Conservation (phyloP, 2,113 vertebrate genomes). For the Esox niger region DNA sequence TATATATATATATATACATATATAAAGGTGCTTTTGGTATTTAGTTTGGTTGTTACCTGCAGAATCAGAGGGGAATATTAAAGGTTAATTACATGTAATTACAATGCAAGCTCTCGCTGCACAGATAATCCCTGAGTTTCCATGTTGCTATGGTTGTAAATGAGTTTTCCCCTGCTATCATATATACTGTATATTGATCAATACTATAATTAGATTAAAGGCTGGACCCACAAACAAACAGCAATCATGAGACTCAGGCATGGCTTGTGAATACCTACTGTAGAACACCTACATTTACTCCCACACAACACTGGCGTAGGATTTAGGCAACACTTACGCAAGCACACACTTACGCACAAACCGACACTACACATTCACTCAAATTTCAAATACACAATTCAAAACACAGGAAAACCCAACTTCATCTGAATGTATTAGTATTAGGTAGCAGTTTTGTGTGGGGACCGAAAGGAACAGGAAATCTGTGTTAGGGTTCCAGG, state of each 20-base stretch:
- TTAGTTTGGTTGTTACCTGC: too few relatives aligned
- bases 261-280: conserved; percentile 13
- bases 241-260: conserved; percentile 27
- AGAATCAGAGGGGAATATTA: background rate
- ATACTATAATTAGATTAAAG: conserved; percentile 22
- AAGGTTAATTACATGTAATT: background rate
- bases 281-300: conserved; percentile 42
- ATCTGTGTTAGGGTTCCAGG: too few relatives aligned
- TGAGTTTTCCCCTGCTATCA: conserved; percentile 4
- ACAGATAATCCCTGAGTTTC: background rate
- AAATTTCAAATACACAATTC: conserved; percentile 31
- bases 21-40: too few relatives aligned
- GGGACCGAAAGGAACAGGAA: conserved; percentile 1
- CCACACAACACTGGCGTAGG: conserved; percentile 37
- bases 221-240: conserved; percentile 39
- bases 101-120: background rate
- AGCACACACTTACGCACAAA: conserved; percentile 26
- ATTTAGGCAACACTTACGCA: conserved; percentile 18
- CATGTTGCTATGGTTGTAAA: background rate
- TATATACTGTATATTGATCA: background rate
- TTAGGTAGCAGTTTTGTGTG: conserved; percentile 27
- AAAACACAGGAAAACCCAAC: conserved; percentile 38
- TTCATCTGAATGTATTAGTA: conserved; percentile 13
- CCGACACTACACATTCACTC: conserved; percentile 29
- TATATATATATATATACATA: too few relatives aligned